Conservation (phyloP, 2,113 vertebrate species). For the Scomber japonicus region DNA sequence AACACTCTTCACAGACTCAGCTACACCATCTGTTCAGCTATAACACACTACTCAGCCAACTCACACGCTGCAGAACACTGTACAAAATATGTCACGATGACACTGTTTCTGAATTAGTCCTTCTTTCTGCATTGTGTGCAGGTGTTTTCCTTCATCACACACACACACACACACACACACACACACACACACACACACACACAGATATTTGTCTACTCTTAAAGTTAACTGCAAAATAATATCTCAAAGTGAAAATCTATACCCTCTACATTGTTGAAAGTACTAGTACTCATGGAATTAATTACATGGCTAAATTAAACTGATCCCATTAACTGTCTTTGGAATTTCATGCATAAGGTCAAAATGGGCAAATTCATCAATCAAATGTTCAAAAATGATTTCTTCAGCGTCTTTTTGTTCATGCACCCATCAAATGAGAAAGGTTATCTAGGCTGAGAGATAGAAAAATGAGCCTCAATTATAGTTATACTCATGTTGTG, state of each 20-base stretch:
- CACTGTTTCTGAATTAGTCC: constrained; percentile 9
- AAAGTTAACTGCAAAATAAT: background rate
- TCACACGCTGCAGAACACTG: constrained; percentile 55
- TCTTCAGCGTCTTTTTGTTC: background rate
- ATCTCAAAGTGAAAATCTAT: no score
- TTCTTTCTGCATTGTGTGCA: constrained; percentile 5
- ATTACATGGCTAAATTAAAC: background rate
- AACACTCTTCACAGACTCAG: constrained; percentile 62
- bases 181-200: background rate
- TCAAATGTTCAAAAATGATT: background rate
- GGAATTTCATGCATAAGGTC: constrained; percentile 4
- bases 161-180: background rate
- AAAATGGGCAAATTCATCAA: background rate
- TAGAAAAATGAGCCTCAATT: constrained; percentile 11
- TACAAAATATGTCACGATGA: constrained; percentile 31
- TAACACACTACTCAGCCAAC: constrained; percentile 53
- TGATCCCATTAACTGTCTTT: constrained; percentile 13
- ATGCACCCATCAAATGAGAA: background rate
- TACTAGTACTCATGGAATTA: background rate
- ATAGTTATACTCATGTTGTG: constrained; percentile 1
- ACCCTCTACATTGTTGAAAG: background rate
- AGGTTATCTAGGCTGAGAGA: background rate
- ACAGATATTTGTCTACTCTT: background rate
- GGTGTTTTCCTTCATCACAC: constrained; percentile 8
- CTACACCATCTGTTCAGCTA: constrained; percentile 73